Percentiles rank a stretch among this genome's conserved stretches.
phyloP scores from a whole-genome alignment of 2,797 vertebrate genomes.

The Danionella dracula region DNA sequence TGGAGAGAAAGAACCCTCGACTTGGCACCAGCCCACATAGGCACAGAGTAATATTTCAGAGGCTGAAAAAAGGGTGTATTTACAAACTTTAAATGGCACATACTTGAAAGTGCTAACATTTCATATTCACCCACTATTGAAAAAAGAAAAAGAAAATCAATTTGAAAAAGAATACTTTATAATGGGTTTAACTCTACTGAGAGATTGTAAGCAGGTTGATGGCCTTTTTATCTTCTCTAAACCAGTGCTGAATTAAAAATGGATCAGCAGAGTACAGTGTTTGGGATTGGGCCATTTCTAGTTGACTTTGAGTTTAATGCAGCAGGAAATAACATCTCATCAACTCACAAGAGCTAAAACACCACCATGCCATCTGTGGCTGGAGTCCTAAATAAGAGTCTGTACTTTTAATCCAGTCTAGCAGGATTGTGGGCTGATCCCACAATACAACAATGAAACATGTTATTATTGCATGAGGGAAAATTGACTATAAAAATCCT shows the following conservation, averaged over 20 bases:
- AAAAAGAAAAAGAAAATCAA: no score
- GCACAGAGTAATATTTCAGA: no score
- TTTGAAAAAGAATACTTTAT: no score
- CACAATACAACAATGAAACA: background rate
- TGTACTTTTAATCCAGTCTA: background rate
- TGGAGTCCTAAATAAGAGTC: constrained; percentile 7
- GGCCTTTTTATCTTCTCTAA: background rate
- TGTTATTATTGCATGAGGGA: background rate
- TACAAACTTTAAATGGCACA: no score
- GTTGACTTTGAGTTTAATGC: background rate
- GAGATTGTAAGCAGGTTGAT: background rate
- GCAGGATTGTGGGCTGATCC: background rate
- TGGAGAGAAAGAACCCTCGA: no score
- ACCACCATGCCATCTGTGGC: constrained; percentile 2
- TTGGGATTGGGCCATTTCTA: background rate
- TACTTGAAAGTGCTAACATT: no score
- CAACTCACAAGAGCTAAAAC: background rate
- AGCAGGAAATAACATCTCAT: background rate
- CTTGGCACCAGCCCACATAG: no score
- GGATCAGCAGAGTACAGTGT: background rate
- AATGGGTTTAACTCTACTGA: background rate
- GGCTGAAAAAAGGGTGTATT: no score
- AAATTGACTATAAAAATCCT: no score
- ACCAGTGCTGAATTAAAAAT: constrained; percentile 4
- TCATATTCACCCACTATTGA: no score